Conservation (phyloP, 2,888 invertebrate species). For the Papilio elwesi region DNA sequence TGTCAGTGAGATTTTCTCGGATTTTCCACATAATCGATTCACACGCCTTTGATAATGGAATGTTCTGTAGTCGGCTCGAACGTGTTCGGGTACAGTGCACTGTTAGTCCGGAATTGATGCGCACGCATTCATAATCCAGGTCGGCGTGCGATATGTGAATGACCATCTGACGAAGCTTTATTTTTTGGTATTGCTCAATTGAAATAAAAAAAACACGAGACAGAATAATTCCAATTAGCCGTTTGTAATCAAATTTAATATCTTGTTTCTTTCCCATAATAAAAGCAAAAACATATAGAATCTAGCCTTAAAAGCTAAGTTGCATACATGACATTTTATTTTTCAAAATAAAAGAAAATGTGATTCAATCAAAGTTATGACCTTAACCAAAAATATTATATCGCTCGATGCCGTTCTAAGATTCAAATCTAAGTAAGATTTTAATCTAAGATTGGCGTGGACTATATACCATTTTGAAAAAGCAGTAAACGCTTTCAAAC, state of each 20-base stretch:
- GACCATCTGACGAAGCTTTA: constrained; percentile 3
- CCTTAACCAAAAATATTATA: too few species aligned
- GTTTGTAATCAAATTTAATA: not conserved
- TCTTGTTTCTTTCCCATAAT: not conserved
- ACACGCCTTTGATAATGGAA: constrained; percentile 67
- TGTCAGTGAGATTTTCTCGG: constrained; percentile 74
- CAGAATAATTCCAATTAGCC: not conserved
- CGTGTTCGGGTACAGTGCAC: constrained; percentile 71
- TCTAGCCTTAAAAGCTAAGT: too few species aligned
- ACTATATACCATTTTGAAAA: too few species aligned
- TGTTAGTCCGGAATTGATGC: constrained; percentile 81
- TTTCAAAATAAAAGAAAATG: too few species aligned
- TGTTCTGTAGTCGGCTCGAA: constrained; percentile 53
- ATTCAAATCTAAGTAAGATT: too few species aligned
- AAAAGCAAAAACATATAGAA: not conserved
- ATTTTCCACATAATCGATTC: constrained; percentile 81
- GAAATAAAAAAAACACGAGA: not conserved
- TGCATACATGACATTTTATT: too few species aligned
- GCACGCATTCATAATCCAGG: constrained; percentile 78
- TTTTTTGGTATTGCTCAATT: constrained; percentile 17
- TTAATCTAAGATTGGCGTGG: too few species aligned
- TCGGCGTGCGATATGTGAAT: constrained; percentile 30
- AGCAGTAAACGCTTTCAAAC: too few species aligned
- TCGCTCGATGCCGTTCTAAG: too few species aligned
- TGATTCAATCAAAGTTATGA: too few species aligned